phyloP scores from a whole-genome alignment of 2,113 vertebrate genomes.

The Ctenomys sociabilis region DNA sequence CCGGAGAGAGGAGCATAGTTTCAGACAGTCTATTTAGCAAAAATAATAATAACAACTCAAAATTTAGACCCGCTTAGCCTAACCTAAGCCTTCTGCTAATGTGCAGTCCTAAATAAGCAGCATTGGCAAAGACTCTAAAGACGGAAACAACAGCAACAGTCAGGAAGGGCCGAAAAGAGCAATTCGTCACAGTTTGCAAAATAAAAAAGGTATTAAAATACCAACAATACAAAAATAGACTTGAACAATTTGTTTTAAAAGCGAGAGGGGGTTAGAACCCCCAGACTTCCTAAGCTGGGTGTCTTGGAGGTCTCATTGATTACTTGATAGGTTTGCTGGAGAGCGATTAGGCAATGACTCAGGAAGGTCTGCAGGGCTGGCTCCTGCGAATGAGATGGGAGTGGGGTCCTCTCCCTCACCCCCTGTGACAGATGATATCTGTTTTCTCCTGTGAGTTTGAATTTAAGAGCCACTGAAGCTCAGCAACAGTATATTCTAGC shows the following conservation, averaged over 20 bases:
- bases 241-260: constrained; percentile 53
- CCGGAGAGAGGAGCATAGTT: constrained; percentile 25
- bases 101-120: constrained; percentile 41
- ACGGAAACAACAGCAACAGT: constrained; percentile 44
- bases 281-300: constrained; percentile 75
- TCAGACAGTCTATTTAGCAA: not conserved
- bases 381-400: constrained; percentile 84
- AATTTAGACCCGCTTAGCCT: constrained; percentile 3
- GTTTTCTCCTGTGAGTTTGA: constrained; percentile 89
- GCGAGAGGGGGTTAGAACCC: not conserved
- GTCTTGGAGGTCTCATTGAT: constrained; percentile 82
- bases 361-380: constrained; percentile 80
- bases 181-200: constrained; percentile 60
- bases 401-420: constrained; percentile 81
- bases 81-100: constrained; percentile 14
- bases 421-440: constrained; percentile 91
- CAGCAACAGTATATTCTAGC: constrained; percentile 91
- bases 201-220: constrained; percentile 74
- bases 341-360: constrained; percentile 83
- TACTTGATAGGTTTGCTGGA: constrained; percentile 85
- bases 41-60: not conserved
- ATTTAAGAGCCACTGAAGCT: constrained; percentile 92
- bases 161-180: constrained; percentile 59
- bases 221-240: constrained; percentile 77
- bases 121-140: constrained; percentile 55